Conservation (phyloP, 2,888 invertebrate genomes). For the Nephrocerus scutellatus region DNA sequence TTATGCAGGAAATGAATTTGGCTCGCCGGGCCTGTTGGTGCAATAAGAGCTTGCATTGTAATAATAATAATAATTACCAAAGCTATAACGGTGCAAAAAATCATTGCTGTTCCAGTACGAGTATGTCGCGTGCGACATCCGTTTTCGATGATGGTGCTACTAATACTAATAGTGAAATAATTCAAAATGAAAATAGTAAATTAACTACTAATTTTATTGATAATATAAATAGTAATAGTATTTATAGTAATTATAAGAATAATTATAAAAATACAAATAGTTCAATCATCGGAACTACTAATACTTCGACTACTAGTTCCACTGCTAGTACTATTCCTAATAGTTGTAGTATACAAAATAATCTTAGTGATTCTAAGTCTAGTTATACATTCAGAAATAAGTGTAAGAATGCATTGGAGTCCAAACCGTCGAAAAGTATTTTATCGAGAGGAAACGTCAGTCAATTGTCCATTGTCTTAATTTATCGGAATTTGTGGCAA, state of each 20-base stretch:
- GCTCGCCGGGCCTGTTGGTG: slow-evolving; percentile 64
- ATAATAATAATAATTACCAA: slow-evolving; percentile 14
- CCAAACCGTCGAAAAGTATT: too few relatives aligned
- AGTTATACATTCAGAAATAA: too few relatives aligned
- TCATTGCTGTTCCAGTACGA: too few relatives aligned
- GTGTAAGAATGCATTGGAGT: too few relatives aligned
- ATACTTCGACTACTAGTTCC: slow-evolving; percentile 14
- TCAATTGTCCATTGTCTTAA: too few relatives aligned
- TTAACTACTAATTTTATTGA: slow-evolving; percentile 3
- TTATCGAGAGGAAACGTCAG: too few relatives aligned
- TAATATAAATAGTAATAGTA: not conserved
- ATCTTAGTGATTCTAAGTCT: too few relatives aligned
- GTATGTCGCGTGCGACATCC: too few relatives aligned
- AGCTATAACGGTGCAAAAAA: slow-evolving; percentile 12
- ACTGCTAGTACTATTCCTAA: slow-evolving; percentile 10
- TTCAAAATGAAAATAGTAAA: slow-evolving; percentile 11
- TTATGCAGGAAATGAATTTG: slow-evolving; percentile 63
- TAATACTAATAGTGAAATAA: slow-evolving; percentile 4
- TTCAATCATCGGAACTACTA: slow-evolving; percentile 8
- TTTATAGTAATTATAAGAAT: not conserved
- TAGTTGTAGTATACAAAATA: slow-evolving; percentile 13
- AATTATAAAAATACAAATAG: slow-evolving; percentile 4
- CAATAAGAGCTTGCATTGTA: slow-evolving; percentile 16
- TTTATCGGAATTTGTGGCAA: too few relatives aligned
- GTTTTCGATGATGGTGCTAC: slow-evolving; percentile 1